These are phyloP conservation scores for Marmota flaviventris DNA, from an alignment of 2,113 vertebrate species.

Conservation along the genomic window DNA sequence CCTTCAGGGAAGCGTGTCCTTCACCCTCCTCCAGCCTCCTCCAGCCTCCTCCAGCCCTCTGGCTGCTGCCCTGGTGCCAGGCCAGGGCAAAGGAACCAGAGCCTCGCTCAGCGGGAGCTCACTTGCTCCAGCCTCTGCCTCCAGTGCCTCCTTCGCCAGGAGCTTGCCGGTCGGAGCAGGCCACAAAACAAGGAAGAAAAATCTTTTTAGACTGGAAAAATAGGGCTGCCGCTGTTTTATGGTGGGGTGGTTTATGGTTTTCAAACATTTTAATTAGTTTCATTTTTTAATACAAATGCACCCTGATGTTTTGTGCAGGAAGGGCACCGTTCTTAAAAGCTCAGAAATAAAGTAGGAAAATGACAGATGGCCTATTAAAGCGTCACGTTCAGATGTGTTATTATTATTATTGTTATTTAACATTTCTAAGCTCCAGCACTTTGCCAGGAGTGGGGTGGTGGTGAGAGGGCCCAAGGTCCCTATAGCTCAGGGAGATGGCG, in stretches of 20 bases:
- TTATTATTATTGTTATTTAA: conserved; percentile 86
- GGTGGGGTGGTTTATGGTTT: conserved; percentile 78
- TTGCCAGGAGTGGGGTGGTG: not conserved
- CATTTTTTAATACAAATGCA: conserved; percentile 83
- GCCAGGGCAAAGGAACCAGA: not conserved
- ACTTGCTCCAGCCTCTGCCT: not conserved
- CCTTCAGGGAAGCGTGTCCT: not conserved
- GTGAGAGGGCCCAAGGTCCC: not conserved
- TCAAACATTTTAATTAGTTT: conserved; percentile 85
- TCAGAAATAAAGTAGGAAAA: conserved; percentile 75
- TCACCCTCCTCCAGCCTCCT: not conserved
- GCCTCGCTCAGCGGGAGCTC: rapidly evolving
- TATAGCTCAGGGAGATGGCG: rapidly evolving
- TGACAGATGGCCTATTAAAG: conserved; percentile 80
- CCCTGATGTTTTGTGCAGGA: conserved; percentile 83
- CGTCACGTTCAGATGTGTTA: conserved; percentile 74
- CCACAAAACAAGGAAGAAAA: conserved; percentile 62
- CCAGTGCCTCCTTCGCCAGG: not conserved
- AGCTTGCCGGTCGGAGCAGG: not conserved
- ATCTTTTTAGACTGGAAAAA: conserved; percentile 68
- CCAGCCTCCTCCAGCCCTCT: not conserved
- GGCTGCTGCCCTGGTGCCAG: rapidly evolving
- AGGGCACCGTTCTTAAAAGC: conserved; percentile 80
- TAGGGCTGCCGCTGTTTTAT: conserved; percentile 77
- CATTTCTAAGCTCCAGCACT: conserved; percentile 67